phyloP scores from a whole-genome alignment of 1,140 invertebrate species.

The Procambarus virginalis region DNA sequence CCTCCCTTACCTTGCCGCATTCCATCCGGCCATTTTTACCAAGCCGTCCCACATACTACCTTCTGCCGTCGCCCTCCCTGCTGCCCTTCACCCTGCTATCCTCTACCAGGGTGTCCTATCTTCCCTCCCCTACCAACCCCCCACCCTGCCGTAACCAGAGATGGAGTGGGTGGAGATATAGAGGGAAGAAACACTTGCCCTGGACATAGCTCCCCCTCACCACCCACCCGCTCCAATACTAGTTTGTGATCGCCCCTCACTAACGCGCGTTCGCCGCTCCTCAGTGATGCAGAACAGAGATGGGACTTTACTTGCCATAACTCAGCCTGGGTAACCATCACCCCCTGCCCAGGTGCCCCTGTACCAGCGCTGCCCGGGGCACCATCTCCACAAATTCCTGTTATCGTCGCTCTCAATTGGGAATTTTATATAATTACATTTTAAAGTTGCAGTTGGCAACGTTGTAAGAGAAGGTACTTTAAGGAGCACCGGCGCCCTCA shows the following conservation, averaged over 20 bases:
- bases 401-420: not conserved
- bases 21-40: too few relatives aligned
- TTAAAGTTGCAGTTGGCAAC: not conserved
- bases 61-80: not conserved
- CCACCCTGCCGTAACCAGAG: too few relatives aligned
- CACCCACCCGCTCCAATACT: too few relatives aligned
- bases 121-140: too few relatives aligned
- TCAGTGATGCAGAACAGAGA: not conserved
- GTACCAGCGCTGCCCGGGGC: not conserved
- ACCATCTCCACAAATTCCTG: not conserved
- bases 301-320: not conserved
- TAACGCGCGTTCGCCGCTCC: not conserved
- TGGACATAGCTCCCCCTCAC: too few relatives aligned
- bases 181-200: too few relatives aligned
- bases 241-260: too few relatives aligned
- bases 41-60: too few relatives aligned
- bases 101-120: too few relatives aligned
- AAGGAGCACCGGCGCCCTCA: not conserved
- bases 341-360: not conserved
- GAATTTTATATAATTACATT: constrained; percentile 4
- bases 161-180: too few relatives aligned
- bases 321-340: not conserved
- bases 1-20: too few relatives aligned
- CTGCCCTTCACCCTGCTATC: not conserved
- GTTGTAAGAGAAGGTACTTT: not conserved